Base-by-base conservation (phyloP, 2,888 invertebrate species). In the Agrochola lychnidis region DNA sequence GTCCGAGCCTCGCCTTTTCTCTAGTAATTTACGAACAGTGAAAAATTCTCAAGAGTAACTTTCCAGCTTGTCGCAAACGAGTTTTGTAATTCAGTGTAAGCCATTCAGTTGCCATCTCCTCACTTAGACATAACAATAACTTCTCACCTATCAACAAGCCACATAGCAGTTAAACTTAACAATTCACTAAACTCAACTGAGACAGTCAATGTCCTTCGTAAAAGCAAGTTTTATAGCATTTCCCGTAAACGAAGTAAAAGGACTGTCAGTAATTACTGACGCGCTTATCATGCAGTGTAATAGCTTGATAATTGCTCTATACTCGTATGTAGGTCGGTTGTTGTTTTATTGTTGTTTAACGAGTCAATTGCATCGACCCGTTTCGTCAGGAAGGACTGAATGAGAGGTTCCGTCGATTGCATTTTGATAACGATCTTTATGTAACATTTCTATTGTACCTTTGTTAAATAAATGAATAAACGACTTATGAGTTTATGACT, bases 281-380 rank as follows among this genome's bases (percentile, higher is more conserved):
- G 48, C 51, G 64, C 45, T 82, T 84, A 82, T 84, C 82, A 72
- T 75, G 59, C 71, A 51, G n/a, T 73, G 63, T 74, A 75, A 62
- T 12, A 19, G 57, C 22, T 66, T 51, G 68, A 70, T 82, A 86
- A 84, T 86, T 76, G 78, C 61, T 76, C 19, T 70, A 67, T 71
- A 64, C 67, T 25, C 40, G 73, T 66, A 86, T 83, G 66, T 81
- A 62, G 86, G 86, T 83, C 69, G 78, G 48, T 51, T 69, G 77
- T 84, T 76, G 74, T 78, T 85, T 84, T 86, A 84, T 79, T 86
- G 85, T 81, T 78, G 71, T 79, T 78, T 81, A 85, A 85, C 86
- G 75, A 85, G 85, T 73, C 78, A 80, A 86, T 83, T 86, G 85
- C 78, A 80, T 72, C 77, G 67, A 70, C 42, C 63, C 69, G 64